These are phyloP conservation scores for Lordiphosa fenestrarum DNA, from an alignment of 2,888 invertebrate species.

Conservation along the genomic window DNA sequence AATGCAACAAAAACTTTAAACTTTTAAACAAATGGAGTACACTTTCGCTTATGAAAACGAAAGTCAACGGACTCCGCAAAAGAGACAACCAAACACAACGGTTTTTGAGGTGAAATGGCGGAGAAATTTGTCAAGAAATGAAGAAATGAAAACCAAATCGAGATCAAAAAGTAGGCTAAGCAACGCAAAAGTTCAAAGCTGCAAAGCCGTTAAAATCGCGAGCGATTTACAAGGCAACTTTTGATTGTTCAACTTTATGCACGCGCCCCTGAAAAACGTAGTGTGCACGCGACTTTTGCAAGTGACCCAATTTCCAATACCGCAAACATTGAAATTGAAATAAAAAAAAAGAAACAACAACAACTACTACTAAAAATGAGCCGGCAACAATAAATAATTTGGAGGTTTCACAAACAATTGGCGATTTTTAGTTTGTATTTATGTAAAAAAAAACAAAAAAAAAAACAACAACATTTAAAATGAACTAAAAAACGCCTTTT, in stretches of 20 bases:
- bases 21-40: slow-evolving; percentile 73
- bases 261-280: slow-evolving; percentile 60
- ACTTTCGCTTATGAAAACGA: slow-evolving; percentile 80
- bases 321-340: slow-evolving; percentile 65
- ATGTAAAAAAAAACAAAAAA: too few relatives aligned
- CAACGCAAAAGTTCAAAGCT: slow-evolving; percentile 45
- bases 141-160: slow-evolving; percentile 2
- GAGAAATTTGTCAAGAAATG: slow-evolving; percentile 55
- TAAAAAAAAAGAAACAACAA: too few relatives aligned
- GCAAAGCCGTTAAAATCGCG: slow-evolving; percentile 36
- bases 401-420: slow-evolving; percentile 65
- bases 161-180: not conserved
- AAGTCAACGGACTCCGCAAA: slow-evolving; percentile 77
- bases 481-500: slow-evolving; percentile 36
- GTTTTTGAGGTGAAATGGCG: slow-evolving; percentile 55
- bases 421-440: slow-evolving; percentile 48
- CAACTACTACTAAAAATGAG: slow-evolving; percentile 16
- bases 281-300: slow-evolving; percentile 65
- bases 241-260: slow-evolving; percentile 32
- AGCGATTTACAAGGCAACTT: slow-evolving; percentile 22
- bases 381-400: slow-evolving; percentile 66
- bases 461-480: slow-evolving; percentile 22
- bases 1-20: slow-evolving; percentile 68
- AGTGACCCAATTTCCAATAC: slow-evolving; percentile 66
- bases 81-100: slow-evolving; percentile 28